Percentiles rank a stretch among this genome's conserved stretches.
phyloP scores from a whole-genome alignment of 30 jellyfish, hydroid and myxozoan species.

The Clytia hemisphaerica region DNA sequence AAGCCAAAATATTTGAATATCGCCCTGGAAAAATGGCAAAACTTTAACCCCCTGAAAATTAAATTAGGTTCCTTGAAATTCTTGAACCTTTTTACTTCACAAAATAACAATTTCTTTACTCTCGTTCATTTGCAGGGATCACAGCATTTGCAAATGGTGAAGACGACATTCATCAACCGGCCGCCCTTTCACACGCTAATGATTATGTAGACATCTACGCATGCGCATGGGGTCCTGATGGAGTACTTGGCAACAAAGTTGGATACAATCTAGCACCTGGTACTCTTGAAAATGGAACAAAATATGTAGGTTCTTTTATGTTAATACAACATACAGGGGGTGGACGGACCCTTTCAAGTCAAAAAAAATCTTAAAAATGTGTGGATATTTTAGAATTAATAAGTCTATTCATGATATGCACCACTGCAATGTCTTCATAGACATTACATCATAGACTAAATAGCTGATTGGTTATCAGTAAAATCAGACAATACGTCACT shows the following conservation, averaged over 20 bases:
- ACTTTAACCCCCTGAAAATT: background rate
- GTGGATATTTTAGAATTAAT: too few species aligned
- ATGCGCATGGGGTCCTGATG: slow-evolving; percentile 42
- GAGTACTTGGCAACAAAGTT: background rate
- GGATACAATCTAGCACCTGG: slow-evolving; percentile 1
- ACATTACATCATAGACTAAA: too few species aligned
- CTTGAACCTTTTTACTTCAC: background rate
- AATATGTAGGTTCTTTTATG: slow-evolving; percentile 27
- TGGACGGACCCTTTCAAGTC: too few species aligned
- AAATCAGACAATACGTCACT: too few species aligned
- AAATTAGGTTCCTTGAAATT: background rate
- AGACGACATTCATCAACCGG: background rate
- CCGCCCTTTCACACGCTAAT: background rate
- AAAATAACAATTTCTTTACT: background rate
- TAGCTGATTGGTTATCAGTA: too few species aligned
- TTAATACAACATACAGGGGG: too few species aligned
- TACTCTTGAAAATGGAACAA: slow-evolving; percentile 19
- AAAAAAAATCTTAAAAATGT: too few species aligned
- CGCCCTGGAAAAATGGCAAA: too few species aligned
- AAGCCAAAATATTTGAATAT: background rate
- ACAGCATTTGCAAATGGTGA: background rate
- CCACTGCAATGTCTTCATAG: too few species aligned
- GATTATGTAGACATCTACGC: slow-evolving; percentile 19
- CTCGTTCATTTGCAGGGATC: background rate
- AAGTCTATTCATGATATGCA: too few species aligned